These are phyloP conservation scores for Salminus brasiliensis DNA, from an alignment of 2,113 vertebrate genomes.

Conservation along the genomic window DNA sequence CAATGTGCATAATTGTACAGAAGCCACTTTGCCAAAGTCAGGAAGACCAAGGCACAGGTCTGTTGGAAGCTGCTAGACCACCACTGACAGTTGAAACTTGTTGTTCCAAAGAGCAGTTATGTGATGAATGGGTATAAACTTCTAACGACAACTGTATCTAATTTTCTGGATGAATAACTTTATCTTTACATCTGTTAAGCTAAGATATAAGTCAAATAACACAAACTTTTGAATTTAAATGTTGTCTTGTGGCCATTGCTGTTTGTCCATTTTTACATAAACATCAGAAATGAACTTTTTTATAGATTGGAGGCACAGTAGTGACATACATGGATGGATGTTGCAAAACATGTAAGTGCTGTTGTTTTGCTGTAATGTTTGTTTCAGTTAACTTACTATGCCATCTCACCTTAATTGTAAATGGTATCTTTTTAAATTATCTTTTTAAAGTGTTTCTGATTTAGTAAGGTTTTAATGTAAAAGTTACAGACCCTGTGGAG, in stretches of 20 bases:
- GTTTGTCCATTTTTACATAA: too few species aligned
- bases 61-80: too few species aligned
- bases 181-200: not conserved
- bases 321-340: constrained; percentile 95
- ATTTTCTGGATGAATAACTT: too few species aligned
- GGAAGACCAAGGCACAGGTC: too few species aligned
- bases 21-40: too few species aligned
- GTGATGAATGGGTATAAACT: too few species aligned
- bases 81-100: too few species aligned
- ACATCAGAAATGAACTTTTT: constrained; percentile 31
- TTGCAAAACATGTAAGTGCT: constrained; percentile 95
- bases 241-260: not conserved
- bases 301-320: constrained; percentile 89
- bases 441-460: not conserved
- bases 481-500: not conserved
- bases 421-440: not conserved
- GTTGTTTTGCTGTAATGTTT: not conserved
- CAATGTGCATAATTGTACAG: too few species aligned
- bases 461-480: not conserved
- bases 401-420: not conserved
- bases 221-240: too few species aligned
- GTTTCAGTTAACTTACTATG: not conserved
- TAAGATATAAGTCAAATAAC: too few species aligned
- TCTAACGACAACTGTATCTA: too few species aligned
- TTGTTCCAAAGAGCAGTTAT: too few species aligned